Conservation (phyloP, 2,113 vertebrate species). For the Tichodroma muraria region DNA sequence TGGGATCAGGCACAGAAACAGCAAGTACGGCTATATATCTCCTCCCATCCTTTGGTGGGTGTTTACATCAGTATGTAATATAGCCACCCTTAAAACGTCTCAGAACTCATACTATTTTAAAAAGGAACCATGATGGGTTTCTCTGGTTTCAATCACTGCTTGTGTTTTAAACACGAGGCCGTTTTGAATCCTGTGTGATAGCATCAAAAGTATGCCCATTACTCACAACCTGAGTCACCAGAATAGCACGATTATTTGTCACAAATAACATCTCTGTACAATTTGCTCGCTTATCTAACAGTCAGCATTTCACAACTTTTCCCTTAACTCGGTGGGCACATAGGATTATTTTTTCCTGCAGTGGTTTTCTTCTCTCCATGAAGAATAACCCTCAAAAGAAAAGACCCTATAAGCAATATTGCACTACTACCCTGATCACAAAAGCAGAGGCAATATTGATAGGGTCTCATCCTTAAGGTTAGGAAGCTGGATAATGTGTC, state of each 20-base stretch:
- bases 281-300: constrained; percentile 40
- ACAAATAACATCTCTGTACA: not conserved
- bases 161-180: not conserved
- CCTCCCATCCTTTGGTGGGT: constrained; percentile 45
- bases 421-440: constrained; percentile 86
- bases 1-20: not conserved
- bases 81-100: constrained; percentile 21
- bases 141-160: constrained; percentile 21
- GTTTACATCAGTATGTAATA: constrained; percentile 49
- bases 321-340: not conserved
- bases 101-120: constrained; percentile 6
- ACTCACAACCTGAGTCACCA: constrained; percentile 42
- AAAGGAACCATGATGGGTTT: constrained; percentile 7
- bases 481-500: constrained; percentile 51
- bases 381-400: constrained; percentile 75
- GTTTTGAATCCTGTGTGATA: constrained; percentile 8
- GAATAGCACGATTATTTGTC: constrained; percentile 21
- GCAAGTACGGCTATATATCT: constrained; percentile 9
- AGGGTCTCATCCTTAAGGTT: constrained; percentile 84
- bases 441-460: constrained; percentile 96
- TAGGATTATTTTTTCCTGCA: constrained; percentile 26
- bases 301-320: constrained; percentile 8
- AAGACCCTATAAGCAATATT: constrained; percentile 99
- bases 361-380: constrained; percentile 37
- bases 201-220: constrained; percentile 19